A percentile compares a stretch with the other conserved stretches of the same genome.
phyloP scores from a whole-genome alignment of 92 coral and sea anemone species.

The Bergia sp. region DNA sequence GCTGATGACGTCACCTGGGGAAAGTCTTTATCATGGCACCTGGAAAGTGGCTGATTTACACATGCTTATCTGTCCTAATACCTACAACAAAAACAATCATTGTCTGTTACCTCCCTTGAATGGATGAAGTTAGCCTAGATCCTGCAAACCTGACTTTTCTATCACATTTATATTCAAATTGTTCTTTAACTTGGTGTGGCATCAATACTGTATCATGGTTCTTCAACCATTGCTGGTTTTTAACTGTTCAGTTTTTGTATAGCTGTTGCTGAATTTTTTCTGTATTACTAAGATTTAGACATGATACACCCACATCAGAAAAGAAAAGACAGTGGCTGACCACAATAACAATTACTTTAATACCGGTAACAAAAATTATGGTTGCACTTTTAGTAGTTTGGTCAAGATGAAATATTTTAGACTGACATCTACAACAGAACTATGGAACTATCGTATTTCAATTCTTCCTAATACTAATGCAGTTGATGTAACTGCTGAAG shows the following conservation, averaged over 20 bases:
- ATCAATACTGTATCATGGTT: neutral
- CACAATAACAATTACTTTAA: too few relatives aligned
- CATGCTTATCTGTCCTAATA: conserved; percentile 1
- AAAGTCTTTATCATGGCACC: conserved; percentile 80
- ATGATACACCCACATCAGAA: too few relatives aligned
- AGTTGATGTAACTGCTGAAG: too few relatives aligned
- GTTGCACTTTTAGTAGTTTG: too few relatives aligned
- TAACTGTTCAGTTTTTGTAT: too few relatives aligned
- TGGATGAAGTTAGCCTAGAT: neutral
- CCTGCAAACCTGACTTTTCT: neutral
- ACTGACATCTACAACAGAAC: too few relatives aligned
- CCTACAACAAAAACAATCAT: neutral
- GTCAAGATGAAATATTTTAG: too few relatives aligned
- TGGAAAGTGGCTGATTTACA: conserved; percentile 72
- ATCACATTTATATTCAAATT: neutral
- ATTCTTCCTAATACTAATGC: too few relatives aligned
- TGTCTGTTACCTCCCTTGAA: neutral
- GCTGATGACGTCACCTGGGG: conserved; percentile 86
- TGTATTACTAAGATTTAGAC: neutral
- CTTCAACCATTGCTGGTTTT: neutral
- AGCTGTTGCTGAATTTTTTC: neutral
- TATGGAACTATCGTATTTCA: too few relatives aligned
- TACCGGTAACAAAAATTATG: too few relatives aligned
- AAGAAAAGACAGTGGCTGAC: too few relatives aligned
- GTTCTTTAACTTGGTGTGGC: neutral